These are phyloP conservation scores for Eumerus sabulonum DNA, from an alignment of 2,888 invertebrate species.

Conservation along the genomic window DNA sequence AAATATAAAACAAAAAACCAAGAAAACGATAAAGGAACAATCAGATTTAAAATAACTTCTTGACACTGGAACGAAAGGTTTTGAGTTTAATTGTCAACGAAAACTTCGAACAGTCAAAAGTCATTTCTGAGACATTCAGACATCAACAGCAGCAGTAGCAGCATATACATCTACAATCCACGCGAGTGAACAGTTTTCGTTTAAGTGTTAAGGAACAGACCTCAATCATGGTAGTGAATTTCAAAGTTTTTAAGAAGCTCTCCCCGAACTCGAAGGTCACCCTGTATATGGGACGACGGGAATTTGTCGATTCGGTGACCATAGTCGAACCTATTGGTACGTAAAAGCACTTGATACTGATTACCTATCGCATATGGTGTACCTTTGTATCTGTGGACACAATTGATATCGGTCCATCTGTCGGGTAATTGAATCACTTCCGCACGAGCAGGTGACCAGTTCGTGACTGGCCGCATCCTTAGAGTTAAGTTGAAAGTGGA, in stretches of 20 bases:
- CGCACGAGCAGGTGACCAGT: conserved; percentile 11
- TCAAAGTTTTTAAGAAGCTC: conserved; percentile 94
- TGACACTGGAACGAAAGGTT: no score
- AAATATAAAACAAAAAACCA: conserved; percentile 2
- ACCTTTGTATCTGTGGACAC: neutral
- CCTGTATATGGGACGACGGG: conserved; percentile 90
- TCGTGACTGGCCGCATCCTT: no score
- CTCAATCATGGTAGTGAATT: conserved; percentile 89
- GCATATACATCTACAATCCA: no score
- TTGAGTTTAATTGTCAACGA: no score
- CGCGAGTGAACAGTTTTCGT: no score
- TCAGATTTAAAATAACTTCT: neutral
- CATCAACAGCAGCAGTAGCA: no score
- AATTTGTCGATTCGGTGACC: conserved; percentile 92
- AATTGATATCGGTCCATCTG: neutral
- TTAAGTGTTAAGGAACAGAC: conserved; percentile 13
- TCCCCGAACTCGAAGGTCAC: conserved; percentile 93
- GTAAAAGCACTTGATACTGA: conserved; percentile 70
- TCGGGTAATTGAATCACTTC: conserved; percentile 31
- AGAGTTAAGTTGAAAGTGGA: no score
- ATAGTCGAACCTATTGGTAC: conserved; percentile 91
- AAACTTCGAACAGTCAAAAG: no score
- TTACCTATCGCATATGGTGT: neutral
- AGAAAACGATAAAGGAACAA: neutral
- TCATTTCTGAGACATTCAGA: no score